phyloP scores from a whole-genome alignment of 2,888 invertebrate genomes.

The Drosophila lutescens region DNA sequence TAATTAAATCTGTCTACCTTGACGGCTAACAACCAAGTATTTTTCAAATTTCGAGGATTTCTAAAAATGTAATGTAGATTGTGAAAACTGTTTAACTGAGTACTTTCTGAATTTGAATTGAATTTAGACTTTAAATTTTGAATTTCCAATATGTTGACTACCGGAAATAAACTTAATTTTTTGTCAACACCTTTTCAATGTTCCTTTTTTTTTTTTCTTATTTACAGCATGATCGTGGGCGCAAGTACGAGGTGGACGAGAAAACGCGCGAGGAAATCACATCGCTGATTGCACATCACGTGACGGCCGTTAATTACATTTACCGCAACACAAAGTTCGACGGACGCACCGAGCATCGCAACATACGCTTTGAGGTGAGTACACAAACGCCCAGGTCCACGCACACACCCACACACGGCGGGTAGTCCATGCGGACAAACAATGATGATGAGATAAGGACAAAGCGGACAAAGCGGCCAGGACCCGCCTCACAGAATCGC shows the following conservation, averaged over 20 bases:
- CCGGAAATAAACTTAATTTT: not conserved
- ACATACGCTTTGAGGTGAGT: slow-evolving; percentile 96
- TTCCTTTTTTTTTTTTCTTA: not conserved
- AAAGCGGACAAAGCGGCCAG: slow-evolving; percentile 41
- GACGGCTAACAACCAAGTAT: not conserved
- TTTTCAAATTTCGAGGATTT: not conserved
- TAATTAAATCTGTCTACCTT: slow-evolving; percentile 48
- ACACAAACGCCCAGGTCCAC: slow-evolving; percentile 2
- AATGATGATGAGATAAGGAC: slow-evolving; percentile 42
- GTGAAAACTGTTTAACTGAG: no score
- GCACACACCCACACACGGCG: slow-evolving; percentile 16
- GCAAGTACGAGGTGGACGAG: slow-evolving; percentile 89
- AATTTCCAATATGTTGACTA: not conserved
- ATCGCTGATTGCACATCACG: slow-evolving; percentile 98
- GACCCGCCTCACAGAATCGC: slow-evolving; percentile 18
- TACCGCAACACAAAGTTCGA: slow-evolving; percentile 97
- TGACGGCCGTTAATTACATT: slow-evolving; percentile 98
- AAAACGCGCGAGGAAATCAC: slow-evolving; percentile 98
- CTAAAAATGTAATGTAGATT: no score
- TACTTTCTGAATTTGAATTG: no score
- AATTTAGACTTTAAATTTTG: no score
- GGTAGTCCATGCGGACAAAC: slow-evolving; percentile 28
- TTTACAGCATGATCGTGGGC: slow-evolving; percentile 89
- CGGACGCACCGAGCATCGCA: slow-evolving; percentile 94
- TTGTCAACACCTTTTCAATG: not conserved